Conservation (phyloP, 1,140 invertebrate species). For the Leguminivora glycinivorella region DNA sequence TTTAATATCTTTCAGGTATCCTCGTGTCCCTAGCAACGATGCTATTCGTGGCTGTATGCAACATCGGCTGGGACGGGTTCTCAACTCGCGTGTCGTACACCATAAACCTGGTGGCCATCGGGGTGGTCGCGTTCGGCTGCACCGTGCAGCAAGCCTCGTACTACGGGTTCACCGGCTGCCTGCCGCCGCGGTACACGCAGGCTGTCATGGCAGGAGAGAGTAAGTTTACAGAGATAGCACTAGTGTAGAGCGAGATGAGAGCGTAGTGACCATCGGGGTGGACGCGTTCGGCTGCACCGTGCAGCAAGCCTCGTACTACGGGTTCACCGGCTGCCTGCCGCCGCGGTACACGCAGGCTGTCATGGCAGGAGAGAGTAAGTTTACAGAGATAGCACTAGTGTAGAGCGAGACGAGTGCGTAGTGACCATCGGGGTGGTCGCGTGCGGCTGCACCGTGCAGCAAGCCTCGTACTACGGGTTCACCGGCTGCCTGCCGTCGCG, state of each 20-base stretch:
- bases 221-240: too few species aligned
- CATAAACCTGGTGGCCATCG: constrained; percentile 91
- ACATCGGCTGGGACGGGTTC: constrained; percentile 91
- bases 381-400: too few species aligned
- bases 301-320: constrained; percentile 96
- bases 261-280: constrained; percentile 90
- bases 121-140: constrained; percentile 91
- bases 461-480: constrained; percentile 96
- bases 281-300: constrained; percentile 94
- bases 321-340: constrained; percentile 94
- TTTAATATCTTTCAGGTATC: constrained; percentile 83
- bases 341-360: constrained; percentile 94
- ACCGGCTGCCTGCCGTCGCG: constrained; percentile 93
- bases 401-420: too few species aligned
- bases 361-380: constrained; percentile 96
- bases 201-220: constrained; percentile 97
- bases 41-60: constrained; percentile 89
- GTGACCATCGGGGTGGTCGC: constrained; percentile 91
- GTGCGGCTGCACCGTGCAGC: constrained; percentile 94
- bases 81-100: constrained; percentile 84
- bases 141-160: constrained; percentile 97
- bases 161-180: constrained; percentile 95
- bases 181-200: constrained; percentile 93
- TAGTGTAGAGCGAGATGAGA: too few species aligned
- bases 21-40: constrained; percentile 89